phyloP scores from a whole-genome alignment of 1,140 invertebrate species.

The Calephelis nemesis region DNA sequence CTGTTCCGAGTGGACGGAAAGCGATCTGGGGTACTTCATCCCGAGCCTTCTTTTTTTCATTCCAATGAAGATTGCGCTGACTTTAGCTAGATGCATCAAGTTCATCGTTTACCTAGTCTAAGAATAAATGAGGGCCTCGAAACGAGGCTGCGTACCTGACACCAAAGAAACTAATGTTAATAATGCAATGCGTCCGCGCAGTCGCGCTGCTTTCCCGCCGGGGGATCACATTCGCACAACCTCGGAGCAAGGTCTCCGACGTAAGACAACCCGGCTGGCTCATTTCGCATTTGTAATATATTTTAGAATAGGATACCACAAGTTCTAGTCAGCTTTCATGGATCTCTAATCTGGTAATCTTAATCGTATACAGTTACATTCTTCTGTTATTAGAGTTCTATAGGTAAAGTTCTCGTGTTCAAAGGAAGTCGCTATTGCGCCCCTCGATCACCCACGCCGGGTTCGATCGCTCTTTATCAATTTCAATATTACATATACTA shows the following conservation, averaged over 20 bases:
- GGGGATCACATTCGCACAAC: constrained; percentile 54
- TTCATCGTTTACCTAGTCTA: constrained; percentile 55
- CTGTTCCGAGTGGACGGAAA: constrained; percentile 33
- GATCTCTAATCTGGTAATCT: constrained; percentile 68
- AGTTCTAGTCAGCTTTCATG: constrained; percentile 74
- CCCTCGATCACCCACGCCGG: constrained; percentile 23
- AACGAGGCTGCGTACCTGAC: constrained; percentile 65
- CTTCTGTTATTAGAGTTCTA: constrained; percentile 59
- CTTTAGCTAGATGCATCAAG: constrained; percentile 57
- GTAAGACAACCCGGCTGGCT: constrained; percentile 32
- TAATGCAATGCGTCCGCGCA: constrained; percentile 39
- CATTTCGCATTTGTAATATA: constrained; percentile 49
- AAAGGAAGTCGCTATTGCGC: constrained; percentile 32
- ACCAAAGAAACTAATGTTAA: constrained; percentile 59
- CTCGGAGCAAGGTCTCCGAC: constrained; percentile 29
- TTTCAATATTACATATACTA: constrained; percentile 47
- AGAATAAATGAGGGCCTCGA: constrained; percentile 54
- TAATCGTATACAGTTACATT: constrained; percentile 55
- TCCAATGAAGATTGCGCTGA: constrained; percentile 46
- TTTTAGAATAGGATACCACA: constrained; percentile 66
- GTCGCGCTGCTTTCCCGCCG: constrained; percentile 28
- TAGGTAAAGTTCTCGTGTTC: constrained; percentile 67
- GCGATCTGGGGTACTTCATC: constrained; percentile 29
- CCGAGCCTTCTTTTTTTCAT: constrained; percentile 32
- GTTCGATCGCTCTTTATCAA: constrained; percentile 45